phyloP scores from a whole-genome alignment of 2,113 vertebrate genomes.

The Pelecanoides urinatrix region DNA sequence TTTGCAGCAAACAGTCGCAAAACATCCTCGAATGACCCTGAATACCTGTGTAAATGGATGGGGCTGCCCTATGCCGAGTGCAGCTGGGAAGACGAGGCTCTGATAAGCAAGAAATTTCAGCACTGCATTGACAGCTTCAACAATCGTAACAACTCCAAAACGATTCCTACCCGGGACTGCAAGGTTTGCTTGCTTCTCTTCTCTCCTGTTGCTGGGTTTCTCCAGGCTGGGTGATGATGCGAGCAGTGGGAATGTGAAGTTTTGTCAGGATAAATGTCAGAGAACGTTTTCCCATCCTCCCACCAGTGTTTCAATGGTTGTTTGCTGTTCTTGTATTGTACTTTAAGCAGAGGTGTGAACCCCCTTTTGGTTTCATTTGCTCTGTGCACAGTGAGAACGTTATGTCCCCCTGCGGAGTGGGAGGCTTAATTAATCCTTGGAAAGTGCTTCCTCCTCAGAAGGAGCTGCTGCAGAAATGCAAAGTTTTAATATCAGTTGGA shows the following conservation, averaged over 20 bases:
- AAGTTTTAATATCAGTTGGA: not conserved
- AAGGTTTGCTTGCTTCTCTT: constrained; percentile 76
- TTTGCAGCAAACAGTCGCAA: constrained; percentile 88
- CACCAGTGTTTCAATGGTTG: not conserved
- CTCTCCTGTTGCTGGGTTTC: not conserved
- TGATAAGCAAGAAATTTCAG: constrained; percentile 93
- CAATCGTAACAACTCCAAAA: constrained; percentile 88
- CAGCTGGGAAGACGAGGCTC: constrained; percentile 95
- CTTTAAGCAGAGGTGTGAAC: not conserved
- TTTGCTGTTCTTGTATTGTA: not conserved
- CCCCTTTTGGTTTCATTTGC: not conserved
- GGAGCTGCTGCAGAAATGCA: not conserved
- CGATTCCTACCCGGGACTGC: constrained; percentile 92
- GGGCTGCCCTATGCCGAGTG: constrained; percentile 94
- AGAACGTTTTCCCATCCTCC: not conserved
- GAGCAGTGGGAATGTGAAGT: not conserved
- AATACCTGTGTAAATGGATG: constrained; percentile 99
- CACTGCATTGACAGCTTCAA: constrained; percentile 88
- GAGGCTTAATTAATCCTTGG: constrained; percentile 19
- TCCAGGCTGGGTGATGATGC: not conserved
- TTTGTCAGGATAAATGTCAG: not conserved
- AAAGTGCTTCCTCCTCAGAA: not conserved
- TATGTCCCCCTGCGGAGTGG: not conserved
- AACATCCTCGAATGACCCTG: constrained; percentile 87
- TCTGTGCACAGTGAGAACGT: not conserved